Evolutionary conservation across 1,140 invertebrate species (phyloP).

Genomic region (Battus philenor): DNA sequence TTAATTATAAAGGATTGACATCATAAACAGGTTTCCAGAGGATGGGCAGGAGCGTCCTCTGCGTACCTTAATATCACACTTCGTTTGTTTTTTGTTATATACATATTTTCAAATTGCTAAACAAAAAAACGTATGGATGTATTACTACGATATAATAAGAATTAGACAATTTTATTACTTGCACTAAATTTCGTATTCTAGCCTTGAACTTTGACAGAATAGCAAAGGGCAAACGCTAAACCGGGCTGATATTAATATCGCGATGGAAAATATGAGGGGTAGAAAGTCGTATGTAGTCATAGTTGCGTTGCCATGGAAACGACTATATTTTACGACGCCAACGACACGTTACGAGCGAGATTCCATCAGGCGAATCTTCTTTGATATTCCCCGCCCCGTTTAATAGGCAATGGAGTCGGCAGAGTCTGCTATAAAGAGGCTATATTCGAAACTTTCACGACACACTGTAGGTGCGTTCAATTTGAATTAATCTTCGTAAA

Average conservation of each 20-base stretch:
- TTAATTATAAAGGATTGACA: too few relatives aligned
- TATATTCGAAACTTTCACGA: slow-evolving; percentile 18
- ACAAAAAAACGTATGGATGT: too few relatives aligned
- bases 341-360: background rate
- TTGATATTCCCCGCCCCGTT: slow-evolving; percentile 14
- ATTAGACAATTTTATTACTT: too few relatives aligned
- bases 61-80: too few relatives aligned
- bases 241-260: slow-evolving; percentile 1
- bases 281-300: background rate
- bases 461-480: slow-evolving; percentile 13
- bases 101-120: too few relatives aligned
- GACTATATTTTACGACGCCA: slow-evolving; percentile 2
- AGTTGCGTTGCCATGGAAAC: background rate
- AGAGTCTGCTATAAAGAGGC: slow-evolving; percentile 8
- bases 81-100: too few relatives aligned
- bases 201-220: slow-evolving; percentile 10
- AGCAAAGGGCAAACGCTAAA: slow-evolving; percentile 5
- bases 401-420: slow-evolving; percentile 18
- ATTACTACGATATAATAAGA: too few relatives aligned
- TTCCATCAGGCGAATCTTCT: slow-evolving; percentile 13
- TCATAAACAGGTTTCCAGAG: too few relatives aligned
- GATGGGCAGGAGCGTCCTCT: too few relatives aligned
- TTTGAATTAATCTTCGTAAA: too few relatives aligned
- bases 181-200: background rate
- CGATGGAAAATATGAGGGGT: background rate